Evolutionary conservation across 1,140 invertebrate genomes (phyloP), one percentile per base, ranked within the genome.

Genomic region (Melanaphis sacchari): DNA sequence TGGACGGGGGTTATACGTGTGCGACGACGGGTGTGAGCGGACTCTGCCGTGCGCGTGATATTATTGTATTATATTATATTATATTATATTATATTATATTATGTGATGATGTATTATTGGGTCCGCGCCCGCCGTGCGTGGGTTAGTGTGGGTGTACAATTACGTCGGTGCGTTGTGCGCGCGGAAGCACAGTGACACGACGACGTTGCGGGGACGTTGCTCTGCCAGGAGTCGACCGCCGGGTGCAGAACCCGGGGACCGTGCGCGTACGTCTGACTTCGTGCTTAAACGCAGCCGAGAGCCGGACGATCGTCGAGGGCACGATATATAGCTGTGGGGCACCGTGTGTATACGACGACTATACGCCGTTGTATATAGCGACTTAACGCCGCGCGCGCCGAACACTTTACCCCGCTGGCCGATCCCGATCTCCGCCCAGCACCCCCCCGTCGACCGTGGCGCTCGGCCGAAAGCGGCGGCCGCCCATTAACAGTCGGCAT

Each of bases 221-320:
- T 36, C 52, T 43, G 66, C 31, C 59, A 41, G 90, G 43, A 38
- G 90, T 49, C 90, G 81, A 91, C 90, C 41, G 90, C 66, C 54
- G 90, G 90, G 76, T 91, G 66, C 90, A 91, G 46, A 82, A 76
- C 90, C 90, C 90, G 90, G 90, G 90, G 90, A 91, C 90, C 46
- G 90, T 91, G 90, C 81, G 90, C 66, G 66, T 43, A 43, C 66
- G 90, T 91, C 41, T 49, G 90, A 46, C 46, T 36, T 76, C n/a
- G 90, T 82, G 41, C 90, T 82, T 49, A 91, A 46, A 91, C 41
- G 90, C 46, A 81, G 76, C 38, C 11, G 24, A 81, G 90, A 81
- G 90, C 66, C 66, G n/a, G 41, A 46, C 90, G 66, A 43, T 91
- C 90, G 36, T 40, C 40, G 90, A 21, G 15, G 59, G 24, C n/a